Conservation (phyloP, 1,140 invertebrate genomes). For the Nixonia krombeini region DNA sequence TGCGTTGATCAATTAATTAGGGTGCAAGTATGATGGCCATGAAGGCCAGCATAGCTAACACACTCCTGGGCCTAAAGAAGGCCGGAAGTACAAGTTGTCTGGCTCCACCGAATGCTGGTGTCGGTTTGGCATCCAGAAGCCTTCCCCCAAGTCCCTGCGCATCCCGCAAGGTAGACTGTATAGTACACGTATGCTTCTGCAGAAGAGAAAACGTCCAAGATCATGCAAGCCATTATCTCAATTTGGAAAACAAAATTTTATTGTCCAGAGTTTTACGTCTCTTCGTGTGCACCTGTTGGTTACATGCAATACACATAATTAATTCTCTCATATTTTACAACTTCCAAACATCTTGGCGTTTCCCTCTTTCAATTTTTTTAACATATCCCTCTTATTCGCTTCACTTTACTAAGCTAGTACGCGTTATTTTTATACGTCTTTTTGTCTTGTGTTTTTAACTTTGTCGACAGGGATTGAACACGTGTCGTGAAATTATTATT, state of each 20-base stretch:
- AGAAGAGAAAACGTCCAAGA: conserved; percentile 47
- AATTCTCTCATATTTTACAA: not conserved
- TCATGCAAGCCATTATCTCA: conserved; percentile 2
- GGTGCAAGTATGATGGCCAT: conserved; percentile 70
- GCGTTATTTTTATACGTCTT: not conserved
- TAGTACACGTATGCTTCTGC: conserved; percentile 48
- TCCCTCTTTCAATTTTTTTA: conserved; percentile 26
- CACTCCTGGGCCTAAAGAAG: conserved; percentile 73
- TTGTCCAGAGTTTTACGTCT: not conserved
- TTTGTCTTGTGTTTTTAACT: too few species aligned
- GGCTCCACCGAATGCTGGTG: conserved; percentile 73
- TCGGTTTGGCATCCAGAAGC: conserved; percentile 76
- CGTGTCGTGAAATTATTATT: too few species aligned
- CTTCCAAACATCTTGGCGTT: conserved; percentile 33
- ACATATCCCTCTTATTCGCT: not conserved
- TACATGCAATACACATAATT: not conserved
- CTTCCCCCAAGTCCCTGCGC: conserved; percentile 84
- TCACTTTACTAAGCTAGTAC: too few species aligned
- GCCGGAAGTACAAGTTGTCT: conserved; percentile 76
- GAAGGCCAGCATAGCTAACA: conserved; percentile 73
- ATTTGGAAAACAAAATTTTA: not conserved
- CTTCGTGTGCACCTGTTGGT: not conserved
- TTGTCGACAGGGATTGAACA: too few species aligned
- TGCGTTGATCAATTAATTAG: conserved; percentile 66
- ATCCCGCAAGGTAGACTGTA: conserved; percentile 73